These are phyloP conservation scores for Xyrauchen texanus DNA, from an alignment of 2,113 vertebrate species.

Conservation along the genomic window DNA sequence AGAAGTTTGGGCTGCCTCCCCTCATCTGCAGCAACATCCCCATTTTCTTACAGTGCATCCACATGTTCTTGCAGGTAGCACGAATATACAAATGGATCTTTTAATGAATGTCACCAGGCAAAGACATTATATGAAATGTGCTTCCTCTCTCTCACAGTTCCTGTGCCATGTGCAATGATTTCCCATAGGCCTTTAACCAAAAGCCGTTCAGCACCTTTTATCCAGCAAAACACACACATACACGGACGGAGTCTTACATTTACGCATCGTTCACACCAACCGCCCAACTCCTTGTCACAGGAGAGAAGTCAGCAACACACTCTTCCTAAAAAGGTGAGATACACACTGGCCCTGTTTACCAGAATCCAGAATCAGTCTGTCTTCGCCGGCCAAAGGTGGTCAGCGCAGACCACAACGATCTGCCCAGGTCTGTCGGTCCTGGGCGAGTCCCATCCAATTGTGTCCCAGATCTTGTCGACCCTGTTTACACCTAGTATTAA, in stretches of 20 bases:
- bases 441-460: too few species aligned
- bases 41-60: background rate
- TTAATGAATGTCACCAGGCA: background rate
- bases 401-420: too few species aligned
- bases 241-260: conserved; percentile 9
- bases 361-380: too few species aligned
- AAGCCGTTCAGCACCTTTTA: conserved; percentile 12
- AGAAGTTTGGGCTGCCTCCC: background rate
- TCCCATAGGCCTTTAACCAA: background rate
- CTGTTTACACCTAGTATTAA: background rate
- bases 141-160: conserved; percentile 9
- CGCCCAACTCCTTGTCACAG: conserved; percentile 9
- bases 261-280: conserved; percentile 6
- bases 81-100: background rate
- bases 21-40: background rate
- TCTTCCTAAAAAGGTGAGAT: conserved; percentile 34
- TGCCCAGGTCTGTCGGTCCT: too few species aligned
- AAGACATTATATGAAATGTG: background rate
- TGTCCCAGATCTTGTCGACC: too few species aligned
- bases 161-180: background rate
- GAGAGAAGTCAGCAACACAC: conserved; percentile 69
- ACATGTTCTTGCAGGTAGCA: background rate
- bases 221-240: conserved; percentile 5
- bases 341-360: background rate
- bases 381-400: too few species aligned